Percentiles rank a stretch among this genome's conserved stretches.
phyloP scores from a whole-genome alignment of 2,888 invertebrate species.

The Parnassius smintheus region DNA sequence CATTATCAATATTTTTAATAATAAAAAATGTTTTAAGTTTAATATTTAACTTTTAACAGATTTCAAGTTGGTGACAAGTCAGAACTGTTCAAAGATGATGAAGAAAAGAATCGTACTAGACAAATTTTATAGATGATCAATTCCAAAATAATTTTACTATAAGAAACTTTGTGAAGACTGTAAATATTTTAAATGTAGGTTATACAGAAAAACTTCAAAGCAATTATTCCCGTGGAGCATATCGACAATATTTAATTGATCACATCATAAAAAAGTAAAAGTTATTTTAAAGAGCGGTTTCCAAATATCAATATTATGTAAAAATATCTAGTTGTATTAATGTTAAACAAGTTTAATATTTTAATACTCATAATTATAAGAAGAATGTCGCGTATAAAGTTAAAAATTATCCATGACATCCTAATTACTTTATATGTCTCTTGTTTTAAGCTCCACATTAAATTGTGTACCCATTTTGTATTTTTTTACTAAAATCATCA shows the following conservation, averaged over 20 bases:
- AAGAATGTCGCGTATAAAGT: too few species aligned
- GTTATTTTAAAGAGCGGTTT: conserved; percentile 38
- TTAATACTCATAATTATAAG: too few species aligned
- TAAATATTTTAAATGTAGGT: conserved; percentile 62
- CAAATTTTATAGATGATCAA: conserved; percentile 37
- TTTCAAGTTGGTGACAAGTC: conserved; percentile 38
- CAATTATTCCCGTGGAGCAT: conserved; percentile 71
- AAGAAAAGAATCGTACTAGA: conserved; percentile 36
- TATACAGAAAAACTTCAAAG: conserved; percentile 49
- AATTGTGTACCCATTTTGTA: too few species aligned
- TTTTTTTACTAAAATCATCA: too few species aligned
- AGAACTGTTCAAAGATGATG: neutral
- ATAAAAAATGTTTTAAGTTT: too few species aligned
- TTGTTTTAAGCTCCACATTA: too few species aligned
- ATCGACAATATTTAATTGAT: conserved; percentile 67
- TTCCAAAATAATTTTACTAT: conserved; percentile 40
- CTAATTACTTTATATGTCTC: too few species aligned
- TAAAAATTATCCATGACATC: too few species aligned
- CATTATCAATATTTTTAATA: neutral
- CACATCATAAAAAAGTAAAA: conserved; percentile 31
- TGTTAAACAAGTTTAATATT: too few species aligned
- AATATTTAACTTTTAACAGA: conserved; percentile 41
- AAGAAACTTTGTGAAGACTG: conserved; percentile 68
- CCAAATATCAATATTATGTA: conserved; percentile 24
- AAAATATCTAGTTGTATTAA: too few species aligned